A percentile compares a stretch with the other conserved stretches of the same genome.
These are phyloP conservation scores for Cosmia pyralina DNA, from an alignment of 2,888 invertebrate species.

Conservation along the genomic window DNA sequence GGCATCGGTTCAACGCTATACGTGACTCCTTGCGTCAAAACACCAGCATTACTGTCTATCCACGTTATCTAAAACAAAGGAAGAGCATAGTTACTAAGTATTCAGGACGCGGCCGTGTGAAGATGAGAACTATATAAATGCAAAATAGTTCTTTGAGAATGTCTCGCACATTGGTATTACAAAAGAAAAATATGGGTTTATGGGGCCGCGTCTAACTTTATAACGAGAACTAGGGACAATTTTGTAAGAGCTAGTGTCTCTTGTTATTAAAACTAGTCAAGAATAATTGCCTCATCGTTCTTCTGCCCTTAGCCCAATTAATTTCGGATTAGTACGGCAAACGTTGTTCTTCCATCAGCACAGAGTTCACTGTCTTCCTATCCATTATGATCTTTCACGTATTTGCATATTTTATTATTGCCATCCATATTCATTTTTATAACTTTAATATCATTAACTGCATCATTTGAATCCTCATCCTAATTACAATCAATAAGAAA, in stretches of 20 bases:
- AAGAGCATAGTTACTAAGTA: slow-evolving; percentile 47
- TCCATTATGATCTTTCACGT: not conserved
- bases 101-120: slow-evolving; percentile 43
- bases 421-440: too few species aligned
- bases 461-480: slow-evolving; percentile 4
- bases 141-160: slow-evolving; percentile 59
- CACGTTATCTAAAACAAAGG: slow-evolving; percentile 93
- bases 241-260: slow-evolving; percentile 19
- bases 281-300: not conserved
- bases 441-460: not conserved
- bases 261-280: slow-evolving; percentile 7
- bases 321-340: too few species aligned
- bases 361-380: not conserved
- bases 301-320: not conserved
- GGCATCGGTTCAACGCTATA: slow-evolving; percentile 94
- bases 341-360: not conserved
- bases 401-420: not conserved
- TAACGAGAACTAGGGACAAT: slow-evolving; percentile 20
- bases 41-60: slow-evolving; percentile 97
- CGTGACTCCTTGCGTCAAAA: slow-evolving; percentile 94
- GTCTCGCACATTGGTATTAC: slow-evolving; percentile 48
- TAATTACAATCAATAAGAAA: slow-evolving; percentile 23
- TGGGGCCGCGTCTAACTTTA: slow-evolving; percentile 37
- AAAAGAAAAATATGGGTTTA: slow-evolving; percentile 57
- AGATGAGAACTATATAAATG: slow-evolving; percentile 61